Conservation (phyloP, 2,888 invertebrate species). For the Phengaris arion region DNA sequence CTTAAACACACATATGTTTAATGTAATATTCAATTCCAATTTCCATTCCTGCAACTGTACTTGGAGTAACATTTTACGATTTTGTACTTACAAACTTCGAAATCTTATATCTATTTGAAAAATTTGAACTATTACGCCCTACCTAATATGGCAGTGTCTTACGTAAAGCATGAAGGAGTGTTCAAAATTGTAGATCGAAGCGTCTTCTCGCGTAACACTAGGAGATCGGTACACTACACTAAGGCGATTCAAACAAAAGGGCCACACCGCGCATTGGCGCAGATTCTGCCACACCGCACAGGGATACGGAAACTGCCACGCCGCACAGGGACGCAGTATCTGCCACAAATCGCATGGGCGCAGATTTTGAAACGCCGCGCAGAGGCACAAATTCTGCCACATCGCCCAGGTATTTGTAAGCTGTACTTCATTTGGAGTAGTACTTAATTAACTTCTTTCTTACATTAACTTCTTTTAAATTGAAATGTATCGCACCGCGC, state of each 20-base stretch:
- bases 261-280: not conserved
- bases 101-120: not conserved
- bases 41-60: not conserved
- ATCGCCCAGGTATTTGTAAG: not conserved
- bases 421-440: not conserved
- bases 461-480: not conserved
- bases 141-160: constrained; percentile 30
- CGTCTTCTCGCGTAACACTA: constrained; percentile 39
- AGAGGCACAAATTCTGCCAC: not conserved
- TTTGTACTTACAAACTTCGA: not conserved
- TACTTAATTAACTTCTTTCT: too few species aligned
- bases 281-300: not conserved
- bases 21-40: not conserved
- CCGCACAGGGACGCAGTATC: not conserved
- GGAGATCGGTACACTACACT: constrained; percentile 42
- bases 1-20: too few species aligned
- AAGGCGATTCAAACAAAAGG: not conserved
- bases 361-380: not conserved
- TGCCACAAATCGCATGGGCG: not conserved
- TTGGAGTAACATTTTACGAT: constrained; percentile 1
- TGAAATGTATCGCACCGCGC: not conserved
- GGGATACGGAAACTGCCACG: not conserved
- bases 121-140: constrained; percentile 9
- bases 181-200: not conserved
- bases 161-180: not conserved